Percentiles rank a stretch among this genome's conserved stretches.
Evolutionary conservation across 2,113 vertebrate genomes (phyloP).

Genomic region (Mirounga angustirostris): DNA sequence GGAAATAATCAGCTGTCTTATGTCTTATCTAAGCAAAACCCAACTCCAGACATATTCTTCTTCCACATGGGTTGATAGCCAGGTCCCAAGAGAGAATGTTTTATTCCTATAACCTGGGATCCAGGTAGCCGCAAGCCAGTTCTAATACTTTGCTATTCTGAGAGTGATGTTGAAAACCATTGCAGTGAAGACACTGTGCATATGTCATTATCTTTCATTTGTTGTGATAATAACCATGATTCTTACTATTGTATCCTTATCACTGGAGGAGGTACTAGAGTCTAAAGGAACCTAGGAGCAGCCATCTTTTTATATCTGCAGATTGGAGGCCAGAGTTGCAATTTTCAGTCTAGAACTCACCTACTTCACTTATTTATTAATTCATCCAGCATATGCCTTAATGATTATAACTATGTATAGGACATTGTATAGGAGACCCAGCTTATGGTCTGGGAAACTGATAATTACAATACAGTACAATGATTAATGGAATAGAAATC

Average conservation of each 20-base stretch:
- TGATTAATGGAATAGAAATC: neutral
- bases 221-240: neutral
- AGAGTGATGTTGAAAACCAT: neutral
- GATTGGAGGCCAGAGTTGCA: neutral
- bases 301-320: neutral
- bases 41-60: neutral
- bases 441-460: neutral
- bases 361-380: neutral
- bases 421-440: neutral
- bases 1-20: neutral
- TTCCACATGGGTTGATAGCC: neutral
- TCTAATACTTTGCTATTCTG: neutral
- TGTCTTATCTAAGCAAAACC: neutral
- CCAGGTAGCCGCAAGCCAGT: neutral
- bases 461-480: neutral
- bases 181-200: neutral
- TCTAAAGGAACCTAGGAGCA: neutral
- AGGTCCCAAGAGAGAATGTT: neutral
- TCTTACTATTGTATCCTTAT: neutral
- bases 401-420: neutral
- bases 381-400: neutral
- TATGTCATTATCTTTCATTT: neutral
- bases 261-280: neutral
- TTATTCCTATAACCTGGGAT: neutral
- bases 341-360: neutral